Conservation (phyloP, 2,888 invertebrate species). For the Euphydryas editha region DNA sequence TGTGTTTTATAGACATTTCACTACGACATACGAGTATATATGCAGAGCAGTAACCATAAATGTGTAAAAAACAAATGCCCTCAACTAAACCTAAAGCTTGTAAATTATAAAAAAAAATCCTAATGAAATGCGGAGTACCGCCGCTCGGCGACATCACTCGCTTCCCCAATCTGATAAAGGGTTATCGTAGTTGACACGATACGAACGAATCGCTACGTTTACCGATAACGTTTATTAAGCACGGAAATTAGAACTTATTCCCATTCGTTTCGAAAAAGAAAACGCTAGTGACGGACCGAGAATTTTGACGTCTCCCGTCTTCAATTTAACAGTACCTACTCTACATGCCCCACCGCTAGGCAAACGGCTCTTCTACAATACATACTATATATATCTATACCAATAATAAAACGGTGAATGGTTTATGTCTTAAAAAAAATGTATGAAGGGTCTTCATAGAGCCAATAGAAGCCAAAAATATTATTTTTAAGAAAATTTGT, state of each 20-base stretch:
- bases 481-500: no score
- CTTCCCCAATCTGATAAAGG: slow-evolving; percentile 78
- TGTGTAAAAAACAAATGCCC: not conserved
- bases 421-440: no score
- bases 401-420: no score
- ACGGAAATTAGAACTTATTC: slow-evolving; percentile 58
- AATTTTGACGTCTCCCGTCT: not conserved
- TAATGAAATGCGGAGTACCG: slow-evolving; percentile 64
- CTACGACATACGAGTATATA: no score
- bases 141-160: slow-evolving; percentile 64
- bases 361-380: no score
- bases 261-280: not conserved
- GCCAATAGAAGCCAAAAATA: no score
- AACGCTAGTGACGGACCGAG: not conserved
- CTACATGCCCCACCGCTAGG: no score
- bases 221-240: slow-evolving; percentile 71
- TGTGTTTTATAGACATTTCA: no score
- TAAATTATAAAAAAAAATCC: slow-evolving; percentile 58
- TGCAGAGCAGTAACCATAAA: not conserved
- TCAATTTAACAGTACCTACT: not conserved
- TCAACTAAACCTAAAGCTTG: slow-evolving; percentile 4
- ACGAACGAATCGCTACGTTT: slow-evolving; percentile 61
- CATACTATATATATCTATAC: no score
- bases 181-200: slow-evolving; percentile 68
- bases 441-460: no score